Base-by-base conservation (phyloP, 35 echinoderm and acorn worm species). In the Amphiura filiformis region DNA sequence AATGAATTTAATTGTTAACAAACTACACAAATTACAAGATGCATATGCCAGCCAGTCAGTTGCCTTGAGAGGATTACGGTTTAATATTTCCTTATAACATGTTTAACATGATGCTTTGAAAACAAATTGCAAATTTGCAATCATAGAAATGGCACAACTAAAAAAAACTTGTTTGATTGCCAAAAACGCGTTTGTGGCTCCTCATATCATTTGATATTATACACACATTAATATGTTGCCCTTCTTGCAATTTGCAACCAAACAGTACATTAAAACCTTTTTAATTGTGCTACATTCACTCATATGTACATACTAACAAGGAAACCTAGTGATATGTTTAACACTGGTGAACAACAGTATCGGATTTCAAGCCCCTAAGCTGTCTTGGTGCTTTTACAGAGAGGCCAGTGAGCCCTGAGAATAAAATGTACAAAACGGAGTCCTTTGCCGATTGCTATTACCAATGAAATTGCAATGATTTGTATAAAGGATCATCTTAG, bases 181-280 rank as follows among this genome's bases (percentile, higher is more conserved):
- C 61, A 70, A 70, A 70, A 70, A 70, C 61, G 61, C 61, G 61
- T 70, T 70, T 70, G 26, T 70, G 61, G 61, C 61, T 70, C 11
- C 26, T 13, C 61, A 15, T n/a, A 26, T 70, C 26, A 70, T 70
- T 70, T 70, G 11, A n/a, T 70, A 26, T 70, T 70, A 70, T n/a
- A 70, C 15, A 70, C 41, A 47, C 41, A 47, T 47, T 47, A 47
- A 47, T 47, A 47, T 47, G 41, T 47, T 70, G 61, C 61, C 28
- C 26, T 70, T 70, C 7, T 26, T n/a, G 28, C 17, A 18, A n/a
- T 30, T 70, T 70, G 61, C 61, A 70, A 70, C 9, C 1, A 18
- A 15, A 30, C 28, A 13, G 11, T 70, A 70, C 61, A 70, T 70
- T 70, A 70, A 70, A 70, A 70, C 15, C 44, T 52, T 18, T 18